A percentile compares a stretch with the other conserved stretches of the same genome.
These are phyloP conservation scores for Diplazon laetatorius DNA, from an alignment of 2,888 invertebrate species.

Conservation along the genomic window DNA sequence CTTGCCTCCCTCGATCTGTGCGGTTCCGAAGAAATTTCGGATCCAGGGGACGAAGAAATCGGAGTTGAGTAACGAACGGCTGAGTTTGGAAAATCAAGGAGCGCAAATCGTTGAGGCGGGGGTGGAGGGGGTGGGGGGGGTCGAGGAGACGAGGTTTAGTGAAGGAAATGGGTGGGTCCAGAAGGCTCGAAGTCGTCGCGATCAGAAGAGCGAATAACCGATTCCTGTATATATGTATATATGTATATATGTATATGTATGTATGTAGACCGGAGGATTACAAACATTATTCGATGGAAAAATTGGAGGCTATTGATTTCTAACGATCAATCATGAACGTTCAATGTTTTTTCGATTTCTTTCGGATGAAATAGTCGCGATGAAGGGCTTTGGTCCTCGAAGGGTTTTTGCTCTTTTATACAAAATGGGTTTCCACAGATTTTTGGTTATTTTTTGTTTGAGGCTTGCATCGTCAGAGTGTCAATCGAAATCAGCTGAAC, in stretches of 20 bases:
- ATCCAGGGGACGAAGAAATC: constrained; percentile 10
- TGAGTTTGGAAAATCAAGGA: neutral
- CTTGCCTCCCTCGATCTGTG: neutral
- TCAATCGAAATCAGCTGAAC: too few species aligned
- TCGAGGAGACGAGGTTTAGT: neutral
- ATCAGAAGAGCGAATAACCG: neutral
- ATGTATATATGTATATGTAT: too few species aligned
- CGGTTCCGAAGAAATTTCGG: constrained; percentile 11
- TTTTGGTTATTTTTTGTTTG: too few species aligned
- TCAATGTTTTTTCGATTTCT: neutral
- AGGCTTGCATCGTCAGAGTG: too few species aligned
- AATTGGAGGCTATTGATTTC: constrained; percentile 8
- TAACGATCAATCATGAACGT: neutral
- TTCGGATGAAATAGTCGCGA: too few species aligned
- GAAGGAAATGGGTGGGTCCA: neutral
- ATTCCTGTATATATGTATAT: constrained; percentile 4
- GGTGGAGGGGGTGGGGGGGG: neutral
- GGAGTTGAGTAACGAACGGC: constrained; percentile 26
- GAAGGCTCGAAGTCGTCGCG: neutral
- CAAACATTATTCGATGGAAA: neutral
- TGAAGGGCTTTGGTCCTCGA: too few species aligned
- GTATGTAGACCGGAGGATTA: neutral
- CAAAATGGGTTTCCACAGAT: too few species aligned
- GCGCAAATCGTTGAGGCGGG: constrained; percentile 1
- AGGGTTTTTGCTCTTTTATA: too few species aligned